These are phyloP conservation scores for Channa maculata DNA, from an alignment of 2,113 vertebrate species.

Conservation along the genomic window DNA sequence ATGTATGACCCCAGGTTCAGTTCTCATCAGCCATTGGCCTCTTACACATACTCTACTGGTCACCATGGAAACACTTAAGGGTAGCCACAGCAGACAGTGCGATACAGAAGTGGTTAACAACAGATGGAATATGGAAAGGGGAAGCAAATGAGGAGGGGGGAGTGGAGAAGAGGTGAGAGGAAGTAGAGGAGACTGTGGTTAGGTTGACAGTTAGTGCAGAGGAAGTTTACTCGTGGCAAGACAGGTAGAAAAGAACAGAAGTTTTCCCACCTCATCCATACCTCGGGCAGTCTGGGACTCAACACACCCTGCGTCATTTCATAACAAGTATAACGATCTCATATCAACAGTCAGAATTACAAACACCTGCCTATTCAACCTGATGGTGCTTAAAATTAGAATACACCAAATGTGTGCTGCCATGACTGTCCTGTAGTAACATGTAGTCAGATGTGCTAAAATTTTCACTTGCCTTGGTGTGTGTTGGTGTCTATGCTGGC, in stretches of 20 bases:
- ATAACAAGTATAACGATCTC: slow-evolving; percentile 37
- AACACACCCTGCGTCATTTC: slow-evolving; percentile 30
- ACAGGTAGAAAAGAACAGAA: slow-evolving; percentile 38
- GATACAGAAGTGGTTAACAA: slow-evolving; percentile 65
- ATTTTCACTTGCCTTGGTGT: slow-evolving; percentile 3
- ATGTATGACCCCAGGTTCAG: slow-evolving; percentile 47
- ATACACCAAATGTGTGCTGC: slow-evolving; percentile 6
- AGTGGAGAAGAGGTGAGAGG: slow-evolving; percentile 40
- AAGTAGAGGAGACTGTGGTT: slow-evolving; percentile 61
- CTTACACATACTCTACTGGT: slow-evolving; percentile 20
- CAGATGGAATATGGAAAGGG: slow-evolving; percentile 62
- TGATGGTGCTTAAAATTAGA: slow-evolving; percentile 1
- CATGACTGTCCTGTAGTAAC: slow-evolving; percentile 36
- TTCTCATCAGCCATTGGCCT: slow-evolving; percentile 55
- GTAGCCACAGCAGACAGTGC: slow-evolving; percentile 43
- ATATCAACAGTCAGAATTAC: slow-evolving; percentile 11
- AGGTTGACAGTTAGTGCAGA: slow-evolving; percentile 41
- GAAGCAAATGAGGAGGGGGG: slow-evolving; percentile 43
- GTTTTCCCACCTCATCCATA: slow-evolving; percentile 27
- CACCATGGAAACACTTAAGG: slow-evolving; percentile 57
- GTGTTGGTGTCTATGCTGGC: neutral
- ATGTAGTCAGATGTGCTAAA: slow-evolving; percentile 22
- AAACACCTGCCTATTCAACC: slow-evolving; percentile 15
- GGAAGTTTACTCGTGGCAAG: slow-evolving; percentile 14
- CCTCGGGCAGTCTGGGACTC: slow-evolving; percentile 37